phyloP scores from a whole-genome alignment of 2,113 vertebrate species.

The Pluvialis apricaria region DNA sequence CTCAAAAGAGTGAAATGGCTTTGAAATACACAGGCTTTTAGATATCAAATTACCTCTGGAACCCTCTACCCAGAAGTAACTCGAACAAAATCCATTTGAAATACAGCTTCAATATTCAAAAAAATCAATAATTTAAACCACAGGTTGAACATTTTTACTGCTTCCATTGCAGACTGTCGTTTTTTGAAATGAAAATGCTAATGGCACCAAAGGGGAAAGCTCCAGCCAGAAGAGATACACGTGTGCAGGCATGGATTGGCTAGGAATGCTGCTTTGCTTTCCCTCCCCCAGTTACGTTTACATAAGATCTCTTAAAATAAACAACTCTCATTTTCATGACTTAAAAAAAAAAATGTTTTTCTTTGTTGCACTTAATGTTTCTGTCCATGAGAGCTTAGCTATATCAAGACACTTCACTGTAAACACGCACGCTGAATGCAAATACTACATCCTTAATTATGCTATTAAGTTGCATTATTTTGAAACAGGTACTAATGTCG shows the following conservation, averaged over 20 bases:
- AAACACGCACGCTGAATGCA: conserved; percentile 40
- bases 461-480: conserved; percentile 19
- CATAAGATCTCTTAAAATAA: conserved; percentile 72
- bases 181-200: conserved; percentile 81
- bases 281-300: conserved; percentile 26
- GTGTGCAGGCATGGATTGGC: conserved; percentile 58
- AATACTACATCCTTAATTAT: background rate
- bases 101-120: conserved; percentile 81
- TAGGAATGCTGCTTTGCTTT: conserved; percentile 52
- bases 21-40: conserved; percentile 72
- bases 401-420: conserved; percentile 17
- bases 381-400: conserved; percentile 22
- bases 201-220: conserved; percentile 72
- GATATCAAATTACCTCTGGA: conserved; percentile 79
- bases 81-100: conserved; percentile 79
- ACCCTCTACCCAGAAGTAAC: conserved; percentile 69
- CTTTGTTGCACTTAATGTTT: conserved; percentile 35
- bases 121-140: conserved; percentile 86
- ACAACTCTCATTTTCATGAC: conserved; percentile 58
- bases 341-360: conserved; percentile 26
- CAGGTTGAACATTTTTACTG: conserved; percentile 81
- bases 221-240: conserved; percentile 65
- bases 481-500: background rate
- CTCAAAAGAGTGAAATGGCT: conserved; percentile 68
- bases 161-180: conserved; percentile 72